Base-by-base conservation (phyloP, 2,888 invertebrate species). In the Eupithecia tripunctaria region DNA sequence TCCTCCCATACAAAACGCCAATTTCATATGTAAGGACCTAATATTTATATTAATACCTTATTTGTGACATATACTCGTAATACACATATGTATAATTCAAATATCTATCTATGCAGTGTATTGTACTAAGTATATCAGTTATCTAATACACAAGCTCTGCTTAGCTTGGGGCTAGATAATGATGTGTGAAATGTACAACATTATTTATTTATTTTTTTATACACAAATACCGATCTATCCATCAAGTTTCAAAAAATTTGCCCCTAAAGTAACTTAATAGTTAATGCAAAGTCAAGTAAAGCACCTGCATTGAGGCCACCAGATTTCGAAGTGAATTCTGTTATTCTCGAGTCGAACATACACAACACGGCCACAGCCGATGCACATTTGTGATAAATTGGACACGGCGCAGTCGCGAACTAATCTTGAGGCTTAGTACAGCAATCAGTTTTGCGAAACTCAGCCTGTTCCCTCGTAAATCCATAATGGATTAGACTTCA, bases 401-500 rank as follows among this genome's bases (percentile, higher is more conserved):
- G 90, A 90, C 85, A 91, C 89, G 89, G 88, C 80, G 82, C 83
- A 88, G 83, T 86, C 84, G 86, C 86, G 86, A 89, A 86, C 88
- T 88, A 89, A 91, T 90, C 89, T 89, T 82, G 80, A 82, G 84
- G 84, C 85, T 84, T 85, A 81, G 75, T 72, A 76, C 76, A 80
- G 88, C 88, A 91, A 91, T 91, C 89, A 86, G 86, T 86, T 91
- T 93, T 93, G 89, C 91, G 91, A 91, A 93, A 92, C 86, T 79
- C 82, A 79, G 80, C 85, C 86, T 82, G 87, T 87, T 89, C 86
- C 85, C 86, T 86, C 85, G 88, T 89, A 87, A 89, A 89, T 89
- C 85, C 85, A 86, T 87, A 85, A 83, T 84, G 81, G 85, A 86
- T 86, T 87, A 86, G 83, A 82, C 73, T 78, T 76, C 71, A 77